phyloP scores from a whole-genome alignment of 37 sponge, comb jelly and placozoan genomes.

The Lycopodina hypogea region DNA sequence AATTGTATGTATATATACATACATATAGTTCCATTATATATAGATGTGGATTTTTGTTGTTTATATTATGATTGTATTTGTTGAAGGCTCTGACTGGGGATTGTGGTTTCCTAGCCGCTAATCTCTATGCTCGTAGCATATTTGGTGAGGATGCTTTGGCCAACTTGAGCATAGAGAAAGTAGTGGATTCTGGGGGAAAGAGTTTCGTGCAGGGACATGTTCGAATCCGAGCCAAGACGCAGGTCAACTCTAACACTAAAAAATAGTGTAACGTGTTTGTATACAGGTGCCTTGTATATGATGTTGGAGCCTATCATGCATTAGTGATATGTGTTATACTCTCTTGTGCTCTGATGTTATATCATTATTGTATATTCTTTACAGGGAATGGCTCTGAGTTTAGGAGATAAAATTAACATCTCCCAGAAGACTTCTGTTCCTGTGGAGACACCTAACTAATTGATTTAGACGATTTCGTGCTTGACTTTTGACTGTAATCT shows the following conservation, averaged over 20 bases:
- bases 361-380: neutral
- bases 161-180: conserved; percentile 90
- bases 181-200: conserved; percentile 29
- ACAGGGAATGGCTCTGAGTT: conserved; percentile 97
- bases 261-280: neutral
- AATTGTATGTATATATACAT: too few species aligned
- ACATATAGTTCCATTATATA: too few species aligned
- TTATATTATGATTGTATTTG: neutral
- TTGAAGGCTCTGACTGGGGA: conserved; percentile 90
- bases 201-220: conserved; percentile 88
- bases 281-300: neutral
- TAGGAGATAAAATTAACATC: conserved; percentile 97
- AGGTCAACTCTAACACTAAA: conserved; percentile 41
- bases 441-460: neutral
- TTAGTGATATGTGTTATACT: too few species aligned
- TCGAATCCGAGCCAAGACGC: conserved; percentile 96
- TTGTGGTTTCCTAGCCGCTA: conserved; percentile 97
- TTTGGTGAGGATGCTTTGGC: conserved; percentile 99
- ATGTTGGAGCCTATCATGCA: neutral
- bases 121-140: conserved; percentile 93
- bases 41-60: neutral
- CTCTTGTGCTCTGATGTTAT: too few species aligned
- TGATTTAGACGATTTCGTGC: too few species aligned
- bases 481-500: too few species aligned
- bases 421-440: conserved; percentile 71